A percentile compares a stretch with the other conserved stretches of the same genome.
These are phyloP conservation scores for Thamnophis sirtalis DNA, from an alignment of 2,113 vertebrate genomes.

Conservation along the genomic window DNA sequence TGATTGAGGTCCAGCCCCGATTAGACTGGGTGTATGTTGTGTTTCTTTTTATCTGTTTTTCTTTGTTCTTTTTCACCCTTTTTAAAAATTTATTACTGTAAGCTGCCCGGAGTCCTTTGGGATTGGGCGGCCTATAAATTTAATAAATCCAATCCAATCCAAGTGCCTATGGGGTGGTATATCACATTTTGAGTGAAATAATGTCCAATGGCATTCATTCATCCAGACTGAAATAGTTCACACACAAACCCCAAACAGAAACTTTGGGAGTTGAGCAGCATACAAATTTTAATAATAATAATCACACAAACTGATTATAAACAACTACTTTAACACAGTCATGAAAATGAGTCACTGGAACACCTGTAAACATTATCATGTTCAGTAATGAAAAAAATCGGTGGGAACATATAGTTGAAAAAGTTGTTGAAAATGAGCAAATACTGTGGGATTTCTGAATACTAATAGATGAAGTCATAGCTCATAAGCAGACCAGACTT, in stretches of 20 bases:
- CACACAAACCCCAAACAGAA: no score
- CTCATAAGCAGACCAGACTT: neutral
- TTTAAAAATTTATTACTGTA: no score
- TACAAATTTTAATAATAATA: neutral
- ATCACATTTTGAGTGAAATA: neutral
- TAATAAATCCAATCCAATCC: no score
- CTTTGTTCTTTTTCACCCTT: no score
- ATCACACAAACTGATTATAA: neutral
- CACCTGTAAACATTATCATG: neutral
- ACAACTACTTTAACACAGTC: neutral
- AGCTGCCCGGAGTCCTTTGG: no score
- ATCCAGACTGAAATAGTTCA: neutral
- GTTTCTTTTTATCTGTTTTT: no score
- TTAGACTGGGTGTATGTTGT: no score
- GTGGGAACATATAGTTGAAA: neutral
- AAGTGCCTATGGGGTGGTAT: neutral
- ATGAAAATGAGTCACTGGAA: neutral
- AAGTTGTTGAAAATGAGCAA: neutral
- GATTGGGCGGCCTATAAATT: no score
- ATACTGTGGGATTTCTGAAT: neutral
- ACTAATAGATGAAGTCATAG: neutral
- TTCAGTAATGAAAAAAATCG: neutral
- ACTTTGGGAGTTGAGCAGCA: neutral
- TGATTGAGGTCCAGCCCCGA: no score
- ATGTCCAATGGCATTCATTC: neutral